Percentiles rank a stretch among this genome's conserved stretches.
phyloP scores from a whole-genome alignment of 1,140 invertebrate species.

The Drosophila sp. region DNA sequence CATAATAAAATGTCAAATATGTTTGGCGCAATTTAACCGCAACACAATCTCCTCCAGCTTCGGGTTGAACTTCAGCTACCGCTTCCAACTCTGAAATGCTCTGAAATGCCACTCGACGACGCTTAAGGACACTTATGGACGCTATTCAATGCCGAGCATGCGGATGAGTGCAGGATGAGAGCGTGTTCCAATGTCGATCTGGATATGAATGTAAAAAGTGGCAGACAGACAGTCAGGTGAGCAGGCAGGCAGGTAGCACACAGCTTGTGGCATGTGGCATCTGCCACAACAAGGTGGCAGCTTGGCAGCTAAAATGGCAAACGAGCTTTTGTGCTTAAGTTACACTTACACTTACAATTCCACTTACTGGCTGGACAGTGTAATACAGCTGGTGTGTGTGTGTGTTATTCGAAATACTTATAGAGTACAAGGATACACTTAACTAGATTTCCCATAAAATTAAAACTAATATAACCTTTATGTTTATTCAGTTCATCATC shows the following conservation, averaged over 20 bases:
- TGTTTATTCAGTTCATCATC: too few relatives aligned
- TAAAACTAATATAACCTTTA: too few relatives aligned
- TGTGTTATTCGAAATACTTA: neutral
- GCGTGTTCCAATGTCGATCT: slow-evolving; percentile 19
- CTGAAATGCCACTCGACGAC: slow-evolving; percentile 61
- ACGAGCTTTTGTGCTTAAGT: slow-evolving; percentile 37
- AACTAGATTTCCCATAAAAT: too few relatives aligned
- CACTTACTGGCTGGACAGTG: slow-evolving; percentile 2
- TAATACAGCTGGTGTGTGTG: neutral
- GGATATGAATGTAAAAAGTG: slow-evolving; percentile 18
- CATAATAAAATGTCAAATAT: slow-evolving; percentile 82
- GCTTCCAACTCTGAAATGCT: slow-evolving; percentile 37
- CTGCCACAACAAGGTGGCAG: slow-evolving; percentile 36
- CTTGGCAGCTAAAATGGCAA: slow-evolving; percentile 69
- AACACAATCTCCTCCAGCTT: slow-evolving; percentile 63
- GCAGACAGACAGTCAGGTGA: too few relatives aligned
- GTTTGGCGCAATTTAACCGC: slow-evolving; percentile 82
- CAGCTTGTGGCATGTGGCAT: slow-evolving; percentile 42
- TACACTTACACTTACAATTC: slow-evolving; percentile 45
- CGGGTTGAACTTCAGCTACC: neutral
- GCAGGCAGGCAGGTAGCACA: slow-evolving; percentile 12
- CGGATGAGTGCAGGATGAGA: slow-evolving; percentile 37
- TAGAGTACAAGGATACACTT: too few relatives aligned
- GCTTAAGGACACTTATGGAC: slow-evolving; percentile 75
- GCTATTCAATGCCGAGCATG: slow-evolving; percentile 52